Base-by-base conservation (phyloP, 2,888 invertebrate genomes). In the Malthinus seriepunctatus region DNA sequence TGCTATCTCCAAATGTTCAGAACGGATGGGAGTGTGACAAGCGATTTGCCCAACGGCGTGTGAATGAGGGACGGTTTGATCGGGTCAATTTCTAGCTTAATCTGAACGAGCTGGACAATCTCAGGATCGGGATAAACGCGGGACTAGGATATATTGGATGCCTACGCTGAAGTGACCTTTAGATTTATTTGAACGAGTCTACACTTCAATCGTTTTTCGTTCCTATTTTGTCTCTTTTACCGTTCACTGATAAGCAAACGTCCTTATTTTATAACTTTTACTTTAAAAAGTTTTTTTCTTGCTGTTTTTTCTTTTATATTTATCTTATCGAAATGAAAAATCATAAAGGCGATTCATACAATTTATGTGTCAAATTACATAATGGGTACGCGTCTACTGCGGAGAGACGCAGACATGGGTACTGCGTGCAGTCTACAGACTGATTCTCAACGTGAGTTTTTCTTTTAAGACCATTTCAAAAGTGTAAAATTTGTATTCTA, bases 31-130 rank as follows among this genome's bases (percentile, higher is more conserved):
- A 61, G 57, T 61, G 72, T 73, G 74, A 73, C 74, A 73, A 72
- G 71, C 73, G 75, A 77, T 78, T 76, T 77, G 77, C 69, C 66
- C 71, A 78, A 71, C 76, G 76, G 75, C 64, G 76, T 77, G 77
- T 76, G 76, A 78, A 77, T 78, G 78, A 78, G 74, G 73, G 73
- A 78, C 76, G 75, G 74, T 70, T 70, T 75, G 74, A 76, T 75
- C 74, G 75, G 76, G 76, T 76, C 77, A 76, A 77, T 77, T 77
- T 74, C 76, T 74, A 69, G 76, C 75, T 75, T 77, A 76, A 77
- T 76, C 76, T 74, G 71, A 71, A 74, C 74, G 72, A 69, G 58
- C 68, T 61, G 74, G 73, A 73, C 74, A 73, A 74, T 74, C 76
- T 75, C 75, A 73, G 75, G 66, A 70, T 70, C 69, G 69, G 72